Base-by-base conservation (phyloP, 2,888 invertebrate genomes). In the Plagodis dolabraria region DNA sequence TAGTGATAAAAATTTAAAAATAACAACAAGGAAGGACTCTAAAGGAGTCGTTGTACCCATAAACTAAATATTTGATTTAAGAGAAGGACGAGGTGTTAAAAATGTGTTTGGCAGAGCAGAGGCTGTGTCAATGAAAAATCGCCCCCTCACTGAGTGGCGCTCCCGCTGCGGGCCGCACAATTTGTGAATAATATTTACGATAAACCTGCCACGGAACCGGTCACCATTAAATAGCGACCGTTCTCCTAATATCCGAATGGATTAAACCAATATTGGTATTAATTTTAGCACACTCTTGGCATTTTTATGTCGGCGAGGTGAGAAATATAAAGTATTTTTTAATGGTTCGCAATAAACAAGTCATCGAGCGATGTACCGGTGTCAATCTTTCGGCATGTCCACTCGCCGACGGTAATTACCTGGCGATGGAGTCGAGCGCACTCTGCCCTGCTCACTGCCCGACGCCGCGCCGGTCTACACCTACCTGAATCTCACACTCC, bases 131-230 rank as follows among this genome's bases (percentile, higher is more conserved):
- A 86, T 89, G 92, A 92, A 86, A 90, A 89, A 91, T 92, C 83
- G 92, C 81, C 90, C 91, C 87, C 90, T 87, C 80, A 89, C 92
- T 87, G 92, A 76, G 91, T 77, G 76, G 76, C 69, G 79, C 86
- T 74, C 90, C 91, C 83, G 91, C 90, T 88, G 91, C 49, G 90
- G 75, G 79, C 78, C 79, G 78, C 83, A 86, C 87, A 89, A 89
- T 86, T 89, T 88, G 87, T 85, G 77, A 83, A 85, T 84, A 85
- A 90, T 89, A 90, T 91, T 90, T 90, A 90, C 86, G 88, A 90
- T 83, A 85, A 82, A 82, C 86, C 84, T 83, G 84, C 79, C 82
- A 74, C 78, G 69, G 77, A 82, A 85, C 86, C 84, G 77, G 83
- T 76, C 81, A 75, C 79, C 83, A 82, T 87, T 85, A 83, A 83